phyloP scores from a whole-genome alignment of 1,140 invertebrate genomes.

The Conopomorpha cramerella region DNA sequence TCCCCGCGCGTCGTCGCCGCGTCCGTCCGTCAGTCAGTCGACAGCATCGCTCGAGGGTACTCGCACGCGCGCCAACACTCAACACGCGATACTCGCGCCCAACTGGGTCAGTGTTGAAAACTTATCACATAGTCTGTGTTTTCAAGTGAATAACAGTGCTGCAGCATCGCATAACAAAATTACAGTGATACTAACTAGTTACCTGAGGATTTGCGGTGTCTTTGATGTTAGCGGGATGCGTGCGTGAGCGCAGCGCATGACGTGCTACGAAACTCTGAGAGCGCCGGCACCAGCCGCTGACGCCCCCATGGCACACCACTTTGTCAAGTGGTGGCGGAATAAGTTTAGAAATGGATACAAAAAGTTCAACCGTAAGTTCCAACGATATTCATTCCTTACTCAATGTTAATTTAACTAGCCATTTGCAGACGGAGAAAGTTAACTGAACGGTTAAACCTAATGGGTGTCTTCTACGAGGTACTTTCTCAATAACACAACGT shows the following conservation, averaged over 20 bases:
- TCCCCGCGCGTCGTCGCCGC: constrained; percentile 20
- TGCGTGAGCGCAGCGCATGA: constrained; percentile 61
- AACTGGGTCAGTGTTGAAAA: constrained; percentile 55
- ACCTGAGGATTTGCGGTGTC: constrained; percentile 37
- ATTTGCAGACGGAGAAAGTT: background rate
- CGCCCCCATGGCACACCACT: constrained; percentile 74
- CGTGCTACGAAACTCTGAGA: constrained; percentile 61
- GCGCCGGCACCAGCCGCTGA: constrained; percentile 53
- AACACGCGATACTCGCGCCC: constrained; percentile 37
- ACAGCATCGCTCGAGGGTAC: constrained; percentile 25
- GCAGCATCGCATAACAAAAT: too few relatives aligned
- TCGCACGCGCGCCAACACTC: constrained; percentile 16
- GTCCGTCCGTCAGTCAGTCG: constrained; percentile 49
- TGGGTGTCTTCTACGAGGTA: too few relatives aligned
- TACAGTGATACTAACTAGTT: too few relatives aligned
- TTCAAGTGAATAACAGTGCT: too few relatives aligned
- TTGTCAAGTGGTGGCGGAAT: constrained; percentile 78
- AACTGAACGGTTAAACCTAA: too few relatives aligned
- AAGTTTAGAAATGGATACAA: constrained; percentile 76
- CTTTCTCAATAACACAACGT: too few relatives aligned
- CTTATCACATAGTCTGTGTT: too few relatives aligned
- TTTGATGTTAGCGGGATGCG: constrained; percentile 56
- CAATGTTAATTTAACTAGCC: background rate
- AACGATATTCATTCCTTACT: too few relatives aligned
- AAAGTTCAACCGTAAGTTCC: constrained; percentile 68